phyloP scores from a whole-genome alignment of 2,888 invertebrate species.

The Microctonus brassicae region DNA sequence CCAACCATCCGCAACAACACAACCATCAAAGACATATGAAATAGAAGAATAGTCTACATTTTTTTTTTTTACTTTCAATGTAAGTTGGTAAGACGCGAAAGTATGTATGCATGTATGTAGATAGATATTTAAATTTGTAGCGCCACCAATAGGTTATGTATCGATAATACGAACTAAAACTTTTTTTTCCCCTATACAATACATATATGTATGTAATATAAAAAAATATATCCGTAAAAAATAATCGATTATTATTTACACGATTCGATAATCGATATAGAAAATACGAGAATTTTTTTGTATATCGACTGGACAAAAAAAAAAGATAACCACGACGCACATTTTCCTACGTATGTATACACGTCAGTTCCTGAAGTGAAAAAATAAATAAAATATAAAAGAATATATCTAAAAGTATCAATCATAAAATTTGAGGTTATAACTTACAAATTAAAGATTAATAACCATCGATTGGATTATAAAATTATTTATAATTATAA shows the following conservation, averaged over 20 bases:
- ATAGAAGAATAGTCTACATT: neutral
- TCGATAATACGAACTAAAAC: neutral
- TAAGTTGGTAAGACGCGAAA: neutral
- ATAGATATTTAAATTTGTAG: neutral
- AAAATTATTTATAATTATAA: neutral
- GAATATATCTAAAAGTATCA: no score
- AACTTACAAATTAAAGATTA: no score
- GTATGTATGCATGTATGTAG: no score
- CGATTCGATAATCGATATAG: conserved; percentile 1
- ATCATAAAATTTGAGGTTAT: no score
- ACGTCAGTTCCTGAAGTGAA: neutral
- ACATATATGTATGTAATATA: neutral
- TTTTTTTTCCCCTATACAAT: neutral
- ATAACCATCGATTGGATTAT: neutral
- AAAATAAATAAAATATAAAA: neutral
- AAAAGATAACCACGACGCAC: neutral
- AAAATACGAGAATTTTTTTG: neutral
- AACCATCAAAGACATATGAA: no score
- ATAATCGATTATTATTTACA: neutral
- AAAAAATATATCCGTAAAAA: no score
- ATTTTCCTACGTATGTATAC: neutral
- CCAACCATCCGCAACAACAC: neutral
- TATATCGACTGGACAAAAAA: no score
- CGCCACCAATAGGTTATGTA: neutral
- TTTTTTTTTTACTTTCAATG: neutral